Evolutionary conservation across 2,113 vertebrate genomes (phyloP), one percentile per base, ranked within the genome.

Genomic region (Neotoma lepida): DNA sequence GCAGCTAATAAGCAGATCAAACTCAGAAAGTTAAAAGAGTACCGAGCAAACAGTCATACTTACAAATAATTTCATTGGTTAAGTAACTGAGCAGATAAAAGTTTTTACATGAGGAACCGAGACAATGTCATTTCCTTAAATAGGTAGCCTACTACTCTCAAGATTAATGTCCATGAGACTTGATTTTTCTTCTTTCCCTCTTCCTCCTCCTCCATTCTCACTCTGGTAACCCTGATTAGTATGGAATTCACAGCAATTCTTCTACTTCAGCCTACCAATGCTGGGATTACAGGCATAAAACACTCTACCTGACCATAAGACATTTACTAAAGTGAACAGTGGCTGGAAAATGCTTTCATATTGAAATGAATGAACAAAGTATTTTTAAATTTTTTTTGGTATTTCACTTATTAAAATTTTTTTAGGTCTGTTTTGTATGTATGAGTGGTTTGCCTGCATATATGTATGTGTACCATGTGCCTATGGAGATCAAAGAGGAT

Each of bases 21-120:
- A 91, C 90, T 94, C 51, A 96, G 68, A 96, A 97, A 86, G 81
- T 54, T 92, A 86, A 58, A 28, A 89, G 81, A 93, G 1, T 82
- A n/a, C 26, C 88, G 58, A 49, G 91, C 44, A 81, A 92, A 95
- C 4, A 80, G 39, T 86, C 84, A 88, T 78, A 71, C 18, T 94
- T 76, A 80, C 3, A 93, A 89, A 91, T 89, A n/a, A 89, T 66
- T 84, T 94, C 44, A 85, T 33, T 87, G 63, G 77, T 46, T 66
- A 41, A 89, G 35, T 68, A n/a, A 89, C 86, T 94, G 80, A 84
- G 63, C 15, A 93, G 71, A 77, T 17, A 84, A 85, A 95, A 94
- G 92, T 66, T 84, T 28, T 54, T 46, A 89, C 12, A 80, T 61
- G 70, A 93, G 24, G 44, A 86, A 93, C 82, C 35, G 87, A 95